Conservation (phyloP, 1,140 invertebrate species). For the Euwallacea fornicatus region DNA sequence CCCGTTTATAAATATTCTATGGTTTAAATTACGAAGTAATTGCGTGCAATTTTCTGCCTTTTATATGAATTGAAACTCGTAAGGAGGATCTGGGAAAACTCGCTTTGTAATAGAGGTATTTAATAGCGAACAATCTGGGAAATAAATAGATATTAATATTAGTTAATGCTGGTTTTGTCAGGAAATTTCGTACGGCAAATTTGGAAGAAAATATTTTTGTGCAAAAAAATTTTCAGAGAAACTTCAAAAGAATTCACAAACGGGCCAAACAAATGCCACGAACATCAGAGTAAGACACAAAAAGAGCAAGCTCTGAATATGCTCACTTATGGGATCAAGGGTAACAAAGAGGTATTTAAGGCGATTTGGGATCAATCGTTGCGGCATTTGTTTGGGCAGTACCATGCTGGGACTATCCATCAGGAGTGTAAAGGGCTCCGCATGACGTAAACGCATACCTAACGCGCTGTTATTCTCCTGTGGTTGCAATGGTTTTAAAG, state of each 20-base stretch:
- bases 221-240: too few relatives aligned
- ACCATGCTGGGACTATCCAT: constrained; percentile 34
- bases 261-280: too few relatives aligned
- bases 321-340: not conserved
- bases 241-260: too few relatives aligned
- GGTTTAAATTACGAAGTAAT: constrained; percentile 15
- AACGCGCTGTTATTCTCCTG: too few relatives aligned
- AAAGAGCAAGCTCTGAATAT: too few relatives aligned
- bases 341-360: constrained; percentile 16
- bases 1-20: constrained; percentile 18
- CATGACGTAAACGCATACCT: constrained; percentile 10
- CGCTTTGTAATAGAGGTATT: constrained; percentile 22
- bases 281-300: too few relatives aligned
- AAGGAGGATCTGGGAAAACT: not conserved
- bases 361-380: constrained; percentile 10
- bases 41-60: constrained; percentile 16
- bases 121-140: constrained; percentile 1
- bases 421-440: constrained; percentile 31
- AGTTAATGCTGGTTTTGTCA: too few relatives aligned
- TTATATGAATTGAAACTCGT: constrained; percentile 4
- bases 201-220: too few relatives aligned
- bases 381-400: constrained; percentile 32
- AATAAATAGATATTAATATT: not conserved
- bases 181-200: too few relatives aligned
- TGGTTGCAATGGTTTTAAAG: too few relatives aligned